Evolutionary conservation across 2,113 vertebrate species (phyloP), one percentile per base, ranked within the genome.

Genomic region (Hydropotes inermis): DNA sequence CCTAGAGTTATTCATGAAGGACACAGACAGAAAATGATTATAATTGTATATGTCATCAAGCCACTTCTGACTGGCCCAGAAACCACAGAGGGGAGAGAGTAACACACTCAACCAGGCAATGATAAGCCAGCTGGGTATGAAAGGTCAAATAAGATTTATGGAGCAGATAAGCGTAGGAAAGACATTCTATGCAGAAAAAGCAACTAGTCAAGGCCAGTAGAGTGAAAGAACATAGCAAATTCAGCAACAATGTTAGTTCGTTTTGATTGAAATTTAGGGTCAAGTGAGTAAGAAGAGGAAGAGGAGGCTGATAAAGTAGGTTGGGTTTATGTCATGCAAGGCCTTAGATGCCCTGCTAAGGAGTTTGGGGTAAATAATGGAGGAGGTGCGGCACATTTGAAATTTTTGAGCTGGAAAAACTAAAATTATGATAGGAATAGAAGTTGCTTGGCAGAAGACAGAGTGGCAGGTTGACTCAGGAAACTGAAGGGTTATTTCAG

Each of bases 51-150:
- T 64, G 27, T 17, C 70, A 61, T 19, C 6, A 89, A 89, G 28
- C 25, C 28, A 64, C 3, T 95, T 83, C 47, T 58, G 43, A 55
- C 74, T 55, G 89, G 7, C 7, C 81, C 90, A 82, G 25, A 96
- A 93, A 81, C 13, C 17, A 67, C 5, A 84, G 47, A 90, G 45
- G 6, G 12, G 8, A 95, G 8, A 95, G 76, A 76, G 58, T 21
- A 85, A 30, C 4, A n/a, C 61, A 79, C 33, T 86, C 54, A 93
- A 33, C 27, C 6, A 55, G 70, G 17, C 28, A 36, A 2, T 50
- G 86, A 67, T 54, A 89, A 70, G 55, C 19, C 10, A 94, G 87
- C 47, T 94, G 61, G 84, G 52, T 96, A 87, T 97, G 74, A 95
- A 95, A 94, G 11, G 43, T 5, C 8, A 87, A 95, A 12, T 83